Conservation (phyloP, 1,140 invertebrate species). For the Leguminivora glycinivorella region DNA sequence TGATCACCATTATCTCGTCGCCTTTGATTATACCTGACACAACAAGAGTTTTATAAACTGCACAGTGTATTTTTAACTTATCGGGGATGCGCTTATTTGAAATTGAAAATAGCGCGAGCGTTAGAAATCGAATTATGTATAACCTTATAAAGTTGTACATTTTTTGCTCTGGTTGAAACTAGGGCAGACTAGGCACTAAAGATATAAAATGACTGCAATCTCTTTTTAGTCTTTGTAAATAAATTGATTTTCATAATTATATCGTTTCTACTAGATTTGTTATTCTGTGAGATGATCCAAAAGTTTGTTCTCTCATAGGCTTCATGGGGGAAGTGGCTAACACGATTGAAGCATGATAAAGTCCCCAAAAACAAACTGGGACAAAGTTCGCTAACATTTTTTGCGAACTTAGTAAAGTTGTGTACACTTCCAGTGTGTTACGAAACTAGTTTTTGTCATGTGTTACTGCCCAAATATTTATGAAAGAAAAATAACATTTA, state of each 20-base stretch:
- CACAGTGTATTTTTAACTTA: conserved; percentile 43
- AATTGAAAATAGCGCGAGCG: neutral
- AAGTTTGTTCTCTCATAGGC: conserved; percentile 3
- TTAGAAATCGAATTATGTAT: neutral
- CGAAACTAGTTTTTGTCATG: neutral
- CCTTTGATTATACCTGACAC: conserved; percentile 95
- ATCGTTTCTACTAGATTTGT: neutral
- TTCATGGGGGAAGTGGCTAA: conserved; percentile 2
- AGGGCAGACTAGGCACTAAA: neutral
- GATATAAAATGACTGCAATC: neutral
- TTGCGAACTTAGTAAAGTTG: neutral
- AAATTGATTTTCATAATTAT: neutral
- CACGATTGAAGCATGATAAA: neutral
- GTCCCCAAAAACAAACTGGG: neutral
- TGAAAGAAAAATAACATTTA: no score
- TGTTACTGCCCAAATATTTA: neutral
- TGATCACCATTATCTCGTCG: conserved; percentile 99
- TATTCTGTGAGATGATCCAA: neutral
- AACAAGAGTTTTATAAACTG: conserved; percentile 47
- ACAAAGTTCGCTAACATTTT: neutral
- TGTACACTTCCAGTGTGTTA: neutral
- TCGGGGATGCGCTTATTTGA: neutral
- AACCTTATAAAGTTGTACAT: neutral
- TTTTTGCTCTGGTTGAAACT: neutral
- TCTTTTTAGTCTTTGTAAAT: neutral